Conservation (phyloP, 2,113 vertebrate genomes). For the Tragelaphus imberbis region DNA sequence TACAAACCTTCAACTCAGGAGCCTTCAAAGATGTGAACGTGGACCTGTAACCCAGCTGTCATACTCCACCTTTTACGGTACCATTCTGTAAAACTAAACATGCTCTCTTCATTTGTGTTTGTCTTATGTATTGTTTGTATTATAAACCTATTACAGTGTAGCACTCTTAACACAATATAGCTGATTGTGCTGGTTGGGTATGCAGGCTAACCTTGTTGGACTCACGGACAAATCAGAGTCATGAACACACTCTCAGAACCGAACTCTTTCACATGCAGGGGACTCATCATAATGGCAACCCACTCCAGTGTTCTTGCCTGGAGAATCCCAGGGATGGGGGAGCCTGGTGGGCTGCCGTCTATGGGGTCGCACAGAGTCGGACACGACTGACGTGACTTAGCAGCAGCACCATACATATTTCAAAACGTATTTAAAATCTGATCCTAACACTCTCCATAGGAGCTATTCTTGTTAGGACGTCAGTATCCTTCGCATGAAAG, state of each 20-base stretch:
- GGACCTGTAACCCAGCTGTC: background rate
- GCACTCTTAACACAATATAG: background rate
- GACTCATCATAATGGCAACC: background rate
- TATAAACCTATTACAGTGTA: background rate
- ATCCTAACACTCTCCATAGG: background rate
- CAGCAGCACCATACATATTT: background rate
- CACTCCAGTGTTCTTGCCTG: no score
- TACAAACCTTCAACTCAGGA: background rate
- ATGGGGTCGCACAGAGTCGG: no score
- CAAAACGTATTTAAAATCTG: background rate
- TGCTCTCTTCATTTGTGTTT: background rate
- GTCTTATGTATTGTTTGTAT: background rate
- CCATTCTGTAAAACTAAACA: background rate
- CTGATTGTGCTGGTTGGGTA: background rate
- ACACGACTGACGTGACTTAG: no score
- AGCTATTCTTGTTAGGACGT: background rate
- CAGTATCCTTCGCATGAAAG: background rate
- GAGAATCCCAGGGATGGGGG: no score
- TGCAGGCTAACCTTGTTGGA: background rate
- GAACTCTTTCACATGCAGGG: background rate
- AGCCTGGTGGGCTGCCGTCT: no score
- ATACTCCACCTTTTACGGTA: background rate
- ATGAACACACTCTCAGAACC: background rate
- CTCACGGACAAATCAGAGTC: background rate
- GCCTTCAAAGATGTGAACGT: background rate